Evolutionary conservation across 1,140 invertebrate genomes (phyloP), one percentile per base, ranked within the genome.

Genomic region (Drosophila lini): DNA sequence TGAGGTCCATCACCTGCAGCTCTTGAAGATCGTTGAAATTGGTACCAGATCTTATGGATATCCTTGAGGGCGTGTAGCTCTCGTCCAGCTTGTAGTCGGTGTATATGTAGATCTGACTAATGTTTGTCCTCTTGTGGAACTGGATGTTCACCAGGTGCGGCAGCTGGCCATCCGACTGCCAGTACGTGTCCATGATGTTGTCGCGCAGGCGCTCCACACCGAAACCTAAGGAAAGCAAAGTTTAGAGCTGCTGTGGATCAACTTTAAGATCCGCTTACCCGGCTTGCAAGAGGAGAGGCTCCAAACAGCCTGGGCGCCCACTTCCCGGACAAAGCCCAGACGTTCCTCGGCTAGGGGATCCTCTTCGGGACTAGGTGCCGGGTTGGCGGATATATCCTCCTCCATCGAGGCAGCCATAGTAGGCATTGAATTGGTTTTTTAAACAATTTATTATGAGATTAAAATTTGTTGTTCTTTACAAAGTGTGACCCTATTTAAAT

Each of bases 1-100:
- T 96, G 16, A 99, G 93, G 90, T 99, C 98, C 77, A 99, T 95
- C 7, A 98, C 96, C 94, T 99, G 98, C 41, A 99, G 95, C 93
- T 99, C 98, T 93, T 98, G 97, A n/a, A 99, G 94, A 93, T 99
- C 98, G 93, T 99, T 99, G 81, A 99, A 99, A 93, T 99, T 97
- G 50, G 97, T 99, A 8, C 98, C 98, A 45, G 97, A 97, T 81
- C 98, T 93, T 64, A 99, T 96, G 3, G 98, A 99, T 75, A 99
- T 98, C 92, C 98, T 96, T 77, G 97, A 98, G 1, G 99, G 99
- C 3, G 99, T 99, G 86, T 99, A 99, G 92, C 98, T 99, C 93
- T 99, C 99, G 94, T 99, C 99, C 15, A 98, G 92, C 93, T 99
- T 99, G 91, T 98, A 99, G 93, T 99, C 98, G 1, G 98, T 98